Evolutionary conservation across 2,113 vertebrate genomes (phyloP), one percentile per base, ranked within the genome.

Genomic region (Calonectris borealis): DNA sequence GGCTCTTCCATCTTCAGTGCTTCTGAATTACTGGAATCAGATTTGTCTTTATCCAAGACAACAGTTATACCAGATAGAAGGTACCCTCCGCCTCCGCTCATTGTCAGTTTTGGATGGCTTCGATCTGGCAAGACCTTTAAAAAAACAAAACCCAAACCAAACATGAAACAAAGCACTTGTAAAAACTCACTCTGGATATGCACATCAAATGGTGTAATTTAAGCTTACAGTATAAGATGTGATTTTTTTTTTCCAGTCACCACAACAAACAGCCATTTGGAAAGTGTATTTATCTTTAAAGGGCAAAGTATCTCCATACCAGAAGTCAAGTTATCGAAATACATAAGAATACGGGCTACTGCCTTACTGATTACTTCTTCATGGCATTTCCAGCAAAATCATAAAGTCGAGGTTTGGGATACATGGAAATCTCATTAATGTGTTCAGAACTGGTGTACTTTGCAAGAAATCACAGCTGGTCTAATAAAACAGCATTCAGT

Each of bases 11-110:
- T 77, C 90, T 80, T 97, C 11, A 93, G 94, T 46, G 92, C 79
- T 62, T 96, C 97, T n/a, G 86, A 75, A 27, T 46, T 62, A 40
- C 60, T 86, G 83, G 61, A 38, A 16, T 96, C 97, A n/a, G 97
- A 70, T 88, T 95, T 98, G 75, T 93, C 66, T 62, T 42, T 88
- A 58, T 99, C 98, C 51, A 80, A 65, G 80, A 97, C 60, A 6
- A 99, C 99, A 1, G 99, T 99, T 70, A 98, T 99, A 54, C 99
- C 99, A 24, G 99, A 99, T 12, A 99, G 98, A 44, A 99, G 96
- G 97, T 99, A 99, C 8, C 99, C 99, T 24, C 99, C 99, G 1
- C 99, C 99, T 27, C 99, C 99, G 3, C 99, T 99, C 99, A 99
- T 99, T 73, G 99, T 98, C 75, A 99, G 97, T 95, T 99, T 97